A percentile compares a stretch with the other conserved stretches of the same genome.
These are phyloP conservation scores for Callopanchax toddi DNA, from an alignment of 2,113 vertebrate species.

Conservation along the genomic window DNA sequence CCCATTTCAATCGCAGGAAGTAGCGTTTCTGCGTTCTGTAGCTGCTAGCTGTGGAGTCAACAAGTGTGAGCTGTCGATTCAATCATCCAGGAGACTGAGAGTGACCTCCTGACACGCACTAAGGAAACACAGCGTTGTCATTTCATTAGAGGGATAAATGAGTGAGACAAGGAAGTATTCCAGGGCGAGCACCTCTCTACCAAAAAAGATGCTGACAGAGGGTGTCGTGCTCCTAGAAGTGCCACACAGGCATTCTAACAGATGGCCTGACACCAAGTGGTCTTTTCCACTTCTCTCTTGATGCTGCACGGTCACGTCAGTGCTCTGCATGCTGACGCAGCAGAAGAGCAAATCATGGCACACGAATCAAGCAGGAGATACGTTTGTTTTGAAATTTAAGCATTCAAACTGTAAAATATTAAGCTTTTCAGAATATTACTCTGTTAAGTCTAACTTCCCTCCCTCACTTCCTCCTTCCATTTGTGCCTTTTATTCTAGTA, in stretches of 20 bases:
- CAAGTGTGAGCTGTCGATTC: slow-evolving; percentile 22
- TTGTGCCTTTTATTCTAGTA: too few relatives aligned
- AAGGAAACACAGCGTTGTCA: not conserved
- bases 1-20: slow-evolving; percentile 1
- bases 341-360: slow-evolving; percentile 44
- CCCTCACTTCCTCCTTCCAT: too few relatives aligned
- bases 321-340: slow-evolving; percentile 39
- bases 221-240: slow-evolving; percentile 24
- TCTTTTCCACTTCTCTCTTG: slow-evolving; percentile 27
- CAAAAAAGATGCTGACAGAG: slow-evolving; percentile 10
- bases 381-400: slow-evolving; percentile 50
- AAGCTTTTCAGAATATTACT: too few relatives aligned
- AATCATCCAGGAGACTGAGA: not conserved
- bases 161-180: not conserved
- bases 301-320: slow-evolving; percentile 33
- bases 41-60: not conserved
- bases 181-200: slow-evolving; percentile 3
- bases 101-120: not conserved
- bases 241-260: slow-evolving; percentile 41
- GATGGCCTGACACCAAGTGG: slow-evolving; percentile 51
- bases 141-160: slow-evolving; percentile 9
- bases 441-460: too few relatives aligned
- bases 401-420: too few relatives aligned
- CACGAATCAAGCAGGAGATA: slow-evolving; percentile 62
- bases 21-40: not conserved